phyloP scores from a whole-genome alignment of 2,888 invertebrate species.

The Drosophila mimetica region DNA sequence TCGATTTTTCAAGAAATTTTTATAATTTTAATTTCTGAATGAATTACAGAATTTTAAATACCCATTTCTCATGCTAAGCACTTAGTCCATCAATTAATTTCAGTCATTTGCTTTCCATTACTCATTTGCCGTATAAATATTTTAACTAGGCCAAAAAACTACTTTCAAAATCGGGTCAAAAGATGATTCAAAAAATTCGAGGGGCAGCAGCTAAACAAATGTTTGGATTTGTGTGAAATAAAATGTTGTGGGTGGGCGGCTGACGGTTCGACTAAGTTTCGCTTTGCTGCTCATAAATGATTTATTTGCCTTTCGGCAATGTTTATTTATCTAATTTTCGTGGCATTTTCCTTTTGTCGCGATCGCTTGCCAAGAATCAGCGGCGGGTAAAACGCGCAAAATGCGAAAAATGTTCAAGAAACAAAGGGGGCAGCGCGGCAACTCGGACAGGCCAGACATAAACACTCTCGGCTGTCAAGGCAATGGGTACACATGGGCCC shows the following conservation, averaged over 20 bases:
- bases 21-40: constrained; percentile 6
- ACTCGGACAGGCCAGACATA: constrained; percentile 57
- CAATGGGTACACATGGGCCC: constrained; percentile 50
- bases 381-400: constrained; percentile 56
- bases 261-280: constrained; percentile 49
- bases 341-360: constrained; percentile 55
- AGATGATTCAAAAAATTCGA: constrained; percentile 23
- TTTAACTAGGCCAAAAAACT: constrained; percentile 36
- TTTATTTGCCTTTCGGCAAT: constrained; percentile 66
- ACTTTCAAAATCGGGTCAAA: constrained; percentile 36
- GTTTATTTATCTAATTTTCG: constrained; percentile 77
- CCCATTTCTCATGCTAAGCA: constrained; percentile 5
- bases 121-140: constrained; percentile 46
- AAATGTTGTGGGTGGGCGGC: constrained; percentile 45
- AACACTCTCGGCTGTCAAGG: constrained; percentile 52
- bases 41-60: constrained; percentile 21
- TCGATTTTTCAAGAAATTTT: not conserved
- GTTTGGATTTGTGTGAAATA: constrained; percentile 47
- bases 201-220: constrained; percentile 52
- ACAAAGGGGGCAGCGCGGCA: constrained; percentile 20
- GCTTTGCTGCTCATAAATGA: constrained; percentile 52
- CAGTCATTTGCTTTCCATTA: constrained; percentile 33
- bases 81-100: constrained; percentile 6
- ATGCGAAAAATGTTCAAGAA: constrained; percentile 54
- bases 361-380: constrained; percentile 69